Conservation (phyloP, 1,140 invertebrate genomes). For the Fopius arisanus region DNA sequence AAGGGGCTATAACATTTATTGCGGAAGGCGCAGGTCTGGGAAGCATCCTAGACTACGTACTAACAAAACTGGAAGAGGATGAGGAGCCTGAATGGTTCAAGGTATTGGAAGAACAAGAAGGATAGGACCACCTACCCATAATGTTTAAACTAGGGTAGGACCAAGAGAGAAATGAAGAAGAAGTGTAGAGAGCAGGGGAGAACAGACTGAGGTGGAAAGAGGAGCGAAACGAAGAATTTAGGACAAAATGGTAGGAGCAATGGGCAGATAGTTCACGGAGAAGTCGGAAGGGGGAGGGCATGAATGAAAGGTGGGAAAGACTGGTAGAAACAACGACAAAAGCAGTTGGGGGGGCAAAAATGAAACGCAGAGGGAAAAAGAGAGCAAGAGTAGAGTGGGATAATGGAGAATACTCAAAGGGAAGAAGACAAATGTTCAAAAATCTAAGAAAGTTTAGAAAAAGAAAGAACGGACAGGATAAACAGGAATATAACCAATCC, state of each 20-base stretch:
- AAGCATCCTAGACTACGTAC: conserved; percentile 8
- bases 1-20: conserved; percentile 26
- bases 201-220: not conserved
- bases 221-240: not conserved
- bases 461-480: not conserved
- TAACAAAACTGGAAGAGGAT: not conserved
- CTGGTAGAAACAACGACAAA: not conserved
- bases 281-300: not conserved
- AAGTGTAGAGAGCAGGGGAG: not conserved
- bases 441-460: not conserved
- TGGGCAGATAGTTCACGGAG: not conserved
- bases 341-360: not conserved
- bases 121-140: conserved; percentile 32
- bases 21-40: not conserved
- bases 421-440: not conserved
- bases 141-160: not conserved
- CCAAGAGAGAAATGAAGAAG: not conserved
- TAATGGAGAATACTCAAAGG: not conserved
- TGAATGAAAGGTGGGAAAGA: not conserved
- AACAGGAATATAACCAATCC: not conserved
- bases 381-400: not conserved
- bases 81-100: conserved; percentile 6
- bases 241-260: not conserved
- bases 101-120: not conserved
- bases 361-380: not conserved